Evolutionary conservation across 1,140 invertebrate genomes (phyloP), one percentile per base, ranked within the genome.

Genomic region (Sarcophaga peregrina): DNA sequence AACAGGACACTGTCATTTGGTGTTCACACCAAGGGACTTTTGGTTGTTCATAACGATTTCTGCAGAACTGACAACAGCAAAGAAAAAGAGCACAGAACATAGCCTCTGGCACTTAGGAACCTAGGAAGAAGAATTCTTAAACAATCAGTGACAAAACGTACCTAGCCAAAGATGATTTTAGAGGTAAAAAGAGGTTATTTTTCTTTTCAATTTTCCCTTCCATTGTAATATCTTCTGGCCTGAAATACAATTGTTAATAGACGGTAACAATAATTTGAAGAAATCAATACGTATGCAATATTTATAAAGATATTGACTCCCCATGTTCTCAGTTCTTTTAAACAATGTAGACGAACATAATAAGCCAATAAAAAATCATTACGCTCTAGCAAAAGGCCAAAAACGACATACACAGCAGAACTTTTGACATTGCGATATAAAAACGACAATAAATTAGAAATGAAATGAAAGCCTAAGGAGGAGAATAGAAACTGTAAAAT

Each of bases 361-460:
- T n/a, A 58, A n/a, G 54, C 13, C 54, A 58, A 58, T 58, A 58
- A 58, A 6, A 58, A 58, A 58, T 58, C 54, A 58, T 58, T 58
- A 58, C 54, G 54, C 54, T 58, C 6, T 13, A 13, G n/a, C 54
- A 15, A 58, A 58, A 58, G 54, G 54, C n/a, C 54, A 58, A 1
- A 58, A n/a, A 5, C 13, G 10, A 58, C 4, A 58, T n/a, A 15
- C n/a, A 58, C 15, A 11, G 13, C 15, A 58, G 7, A 58, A n/a
- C 54, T 58, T 15, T 15, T 13, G n/a, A n/a, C 13, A 37, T 37
- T 37, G 25, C n/a, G n/a, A n/a, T n/a, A n/a, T n/a, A n/a, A 58
- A 58, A 5, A 58, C 13, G 4, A 58, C 52, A 58, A 58, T 58
- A 58, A 9, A 9, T 58, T 58, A 10, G 4, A 58, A 15, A 13